phyloP scores from a whole-genome alignment of 1,140 invertebrate species.

The Campoletis sonorensis region DNA sequence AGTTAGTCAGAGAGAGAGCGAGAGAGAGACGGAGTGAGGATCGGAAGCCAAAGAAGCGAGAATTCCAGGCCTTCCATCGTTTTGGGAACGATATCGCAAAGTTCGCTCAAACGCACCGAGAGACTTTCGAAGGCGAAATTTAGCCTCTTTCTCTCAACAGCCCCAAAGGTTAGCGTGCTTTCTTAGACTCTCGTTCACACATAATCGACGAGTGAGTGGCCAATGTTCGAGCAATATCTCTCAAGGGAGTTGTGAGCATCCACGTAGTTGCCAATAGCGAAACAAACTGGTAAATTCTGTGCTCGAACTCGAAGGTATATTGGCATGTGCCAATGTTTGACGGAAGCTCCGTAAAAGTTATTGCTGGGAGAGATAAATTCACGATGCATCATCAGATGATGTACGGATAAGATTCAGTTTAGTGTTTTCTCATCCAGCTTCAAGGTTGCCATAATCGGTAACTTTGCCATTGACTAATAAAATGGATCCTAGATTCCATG shows the following conservation, averaged over 20 bases:
- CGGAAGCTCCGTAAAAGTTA: not conserved
- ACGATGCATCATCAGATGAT: no score
- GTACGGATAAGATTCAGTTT: no score
- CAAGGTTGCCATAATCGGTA: no score
- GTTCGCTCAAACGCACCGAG: constrained; percentile 21
- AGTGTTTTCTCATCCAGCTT: no score
- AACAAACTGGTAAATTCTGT: not conserved
- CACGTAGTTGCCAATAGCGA: not conserved
- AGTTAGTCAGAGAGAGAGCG: not conserved
- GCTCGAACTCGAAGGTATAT: not conserved
- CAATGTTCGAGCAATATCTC: constrained; percentile 30
- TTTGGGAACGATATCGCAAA: not conserved
- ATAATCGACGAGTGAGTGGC: constrained; percentile 35
- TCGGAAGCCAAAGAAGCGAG: constrained; percentile 4
- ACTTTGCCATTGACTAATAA: no score
- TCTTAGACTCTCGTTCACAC: constrained; percentile 36
- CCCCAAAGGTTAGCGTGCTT: not conserved
- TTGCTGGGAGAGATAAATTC: no score
- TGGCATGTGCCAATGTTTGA: not conserved
- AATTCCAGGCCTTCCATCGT: not conserved
- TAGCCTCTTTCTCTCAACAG: not conserved
- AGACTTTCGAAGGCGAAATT: not conserved
- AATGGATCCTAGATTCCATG: no score
- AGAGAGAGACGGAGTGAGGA: not conserved
- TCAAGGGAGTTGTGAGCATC: constrained; percentile 11